A percentile compares a stretch with the other conserved stretches of the same genome.
These are phyloP conservation scores for Euproctis similis DNA, from an alignment of 2,888 invertebrate genomes.

Conservation along the genomic window DNA sequence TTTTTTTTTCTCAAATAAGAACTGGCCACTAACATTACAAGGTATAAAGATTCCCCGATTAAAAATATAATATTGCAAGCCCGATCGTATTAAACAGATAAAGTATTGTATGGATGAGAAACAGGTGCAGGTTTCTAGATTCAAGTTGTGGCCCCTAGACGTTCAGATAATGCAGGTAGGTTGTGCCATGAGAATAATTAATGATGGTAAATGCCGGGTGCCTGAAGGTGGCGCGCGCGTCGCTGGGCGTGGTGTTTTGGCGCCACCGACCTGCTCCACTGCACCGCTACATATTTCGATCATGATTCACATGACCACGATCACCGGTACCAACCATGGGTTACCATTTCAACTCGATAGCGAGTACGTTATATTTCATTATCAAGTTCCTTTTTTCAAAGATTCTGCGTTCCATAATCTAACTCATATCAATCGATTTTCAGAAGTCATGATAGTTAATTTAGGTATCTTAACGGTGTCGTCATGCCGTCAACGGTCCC, in stretches of 20 bases:
- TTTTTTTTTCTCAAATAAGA: too few relatives aligned
- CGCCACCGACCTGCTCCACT: conserved; percentile 53
- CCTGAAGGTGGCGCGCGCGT: conserved; percentile 41
- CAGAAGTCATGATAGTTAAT: too few relatives aligned
- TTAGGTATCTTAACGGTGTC: too few relatives aligned
- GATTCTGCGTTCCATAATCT: too few relatives aligned
- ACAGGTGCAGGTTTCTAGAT: conserved; percentile 39
- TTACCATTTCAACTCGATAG: too few relatives aligned
- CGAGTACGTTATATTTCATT: too few relatives aligned
- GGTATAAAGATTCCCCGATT: conserved; percentile 19
- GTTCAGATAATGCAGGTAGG: conserved; percentile 43
- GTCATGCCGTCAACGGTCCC: too few relatives aligned
- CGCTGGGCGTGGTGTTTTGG: conserved; percentile 58
- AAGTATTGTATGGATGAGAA: conserved; percentile 30
- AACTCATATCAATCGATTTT: too few relatives aligned
- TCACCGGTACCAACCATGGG: conserved; percentile 36
- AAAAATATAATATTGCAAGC: conserved; percentile 18
- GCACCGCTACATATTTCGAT: conserved; percentile 36
- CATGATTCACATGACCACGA: conserved; percentile 47
- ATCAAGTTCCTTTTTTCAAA: too few relatives aligned
- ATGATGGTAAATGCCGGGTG: conserved; percentile 44
- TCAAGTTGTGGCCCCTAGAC: conserved; percentile 27
- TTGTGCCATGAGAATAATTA: conserved; percentile 52
- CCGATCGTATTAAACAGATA: conserved; percentile 29
- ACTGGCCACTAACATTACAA: not conserved